Base-by-base conservation (phyloP, 1,140 invertebrate species). In the Lutraria rhynchaena region DNA sequence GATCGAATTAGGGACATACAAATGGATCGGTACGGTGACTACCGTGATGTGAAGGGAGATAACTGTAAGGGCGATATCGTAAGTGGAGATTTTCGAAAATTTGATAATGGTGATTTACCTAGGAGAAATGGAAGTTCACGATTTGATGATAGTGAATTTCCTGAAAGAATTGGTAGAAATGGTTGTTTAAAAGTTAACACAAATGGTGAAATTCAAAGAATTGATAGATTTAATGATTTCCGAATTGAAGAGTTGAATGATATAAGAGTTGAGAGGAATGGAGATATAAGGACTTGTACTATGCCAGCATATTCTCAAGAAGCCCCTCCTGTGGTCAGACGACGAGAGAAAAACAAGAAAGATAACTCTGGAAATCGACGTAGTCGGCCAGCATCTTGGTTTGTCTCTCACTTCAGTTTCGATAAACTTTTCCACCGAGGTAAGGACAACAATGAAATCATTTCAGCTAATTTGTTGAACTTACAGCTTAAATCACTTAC, bases 391-490 rank as follows among this genome's bases (percentile, higher is more conserved):
- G 78, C 78, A n/a, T 81, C 78, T n/a, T 81, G 78, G 78, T 81
- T 81, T 65, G 78, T 81, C 24, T 73, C 78, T 7, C 69, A 81
- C 60, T 81, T 81, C 70, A 81, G 70, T 63, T 81, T 81, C 60
- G 78, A 81, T 49, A 81, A 81, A 65, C 51, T 81, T 11, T 81
- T 81, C 29, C n/a, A 73, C 33, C 73, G 78, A 73, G 78, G 78
- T 81, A 81, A 74, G 69, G 51, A 44, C 58, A 31, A 29, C 7
- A 13, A 19, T 57, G 9, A 57, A 13, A n/a, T n/a, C n/a, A n/a
- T n/a, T n/a, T n/a, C n/a, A n/a, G n/a, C n/a, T n/a, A n/a, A n/a
- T n/a, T n/a, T n/a, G n/a, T n/a, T n/a, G n/a, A n/a, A n/a, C n/a
- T n/a, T n/a, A n/a, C n/a, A n/a, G n/a, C n/a, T n/a, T n/a, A n/a